Percentiles rank a stretch among this genome's conserved stretches.
Conservation (phyloP, 1,140 invertebrate species). For the Zaprionus nigranus region DNA sequence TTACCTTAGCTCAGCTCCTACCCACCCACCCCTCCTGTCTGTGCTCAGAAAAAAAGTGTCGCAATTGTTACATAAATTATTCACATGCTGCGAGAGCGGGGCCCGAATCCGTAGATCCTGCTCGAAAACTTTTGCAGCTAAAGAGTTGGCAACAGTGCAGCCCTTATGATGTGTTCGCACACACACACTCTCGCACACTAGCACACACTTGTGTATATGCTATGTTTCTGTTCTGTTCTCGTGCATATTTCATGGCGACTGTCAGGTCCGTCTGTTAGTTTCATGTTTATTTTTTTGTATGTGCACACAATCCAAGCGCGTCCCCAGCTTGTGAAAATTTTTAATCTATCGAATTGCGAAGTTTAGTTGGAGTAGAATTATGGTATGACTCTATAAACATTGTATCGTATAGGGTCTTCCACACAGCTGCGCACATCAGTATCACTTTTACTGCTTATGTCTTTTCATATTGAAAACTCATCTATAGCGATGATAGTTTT, state of each 20-base stretch:
- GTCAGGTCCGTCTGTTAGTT: conserved; percentile 75
- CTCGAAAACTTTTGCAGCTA: conserved; percentile 46
- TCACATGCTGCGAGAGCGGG: conserved; percentile 58
- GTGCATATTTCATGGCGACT: conserved; percentile 71
- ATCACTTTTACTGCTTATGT: too few species aligned
- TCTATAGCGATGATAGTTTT: not conserved
- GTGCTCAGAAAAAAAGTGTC: conserved; percentile 66
- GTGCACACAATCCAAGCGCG: conserved; percentile 20
- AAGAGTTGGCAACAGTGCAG: conserved; percentile 59
- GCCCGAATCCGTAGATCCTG: conserved; percentile 21
- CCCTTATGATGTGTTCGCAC: conserved; percentile 32
- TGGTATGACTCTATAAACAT: not conserved
- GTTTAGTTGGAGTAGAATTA: not conserved
- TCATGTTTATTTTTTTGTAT: conserved; percentile 42
- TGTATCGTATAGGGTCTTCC: not conserved
- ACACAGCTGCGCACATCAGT: too few species aligned
- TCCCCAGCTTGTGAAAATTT: conserved; percentile 9
- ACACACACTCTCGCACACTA: conserved; percentile 25
- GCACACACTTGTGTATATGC: conserved; percentile 3
- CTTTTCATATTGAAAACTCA: not conserved
- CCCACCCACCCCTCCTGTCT: too few species aligned
- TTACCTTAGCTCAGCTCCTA: not conserved
- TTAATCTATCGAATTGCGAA: conserved; percentile 10
- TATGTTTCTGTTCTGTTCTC: conserved; percentile 17
- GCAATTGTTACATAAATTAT: conserved; percentile 82